Conservation (phyloP, 1,140 invertebrate species). For the Ceratosolen solmsi region DNA sequence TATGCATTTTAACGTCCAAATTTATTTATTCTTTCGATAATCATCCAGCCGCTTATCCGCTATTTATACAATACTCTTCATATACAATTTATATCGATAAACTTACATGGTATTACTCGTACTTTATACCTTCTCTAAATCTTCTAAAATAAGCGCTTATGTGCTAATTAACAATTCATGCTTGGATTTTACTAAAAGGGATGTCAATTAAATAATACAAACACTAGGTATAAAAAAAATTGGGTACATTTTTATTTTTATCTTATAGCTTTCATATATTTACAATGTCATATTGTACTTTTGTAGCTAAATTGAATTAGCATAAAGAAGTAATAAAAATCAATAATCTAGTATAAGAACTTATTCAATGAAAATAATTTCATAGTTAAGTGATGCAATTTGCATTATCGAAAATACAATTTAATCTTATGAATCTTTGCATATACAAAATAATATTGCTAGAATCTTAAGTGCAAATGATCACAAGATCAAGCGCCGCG, state of each 20-base stretch:
- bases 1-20: no score
- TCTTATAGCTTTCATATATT: conserved; percentile 39
- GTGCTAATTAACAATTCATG: no score
- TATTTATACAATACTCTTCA: no score
- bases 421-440: conserved; percentile 31
- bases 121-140: no score
- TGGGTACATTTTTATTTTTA: conserved; percentile 48
- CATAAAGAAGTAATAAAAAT: conserved; percentile 30
- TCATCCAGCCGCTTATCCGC: no score
- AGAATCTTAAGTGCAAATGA: conserved; percentile 28
- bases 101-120: no score
- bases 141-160: no score
- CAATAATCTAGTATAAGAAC: conserved; percentile 33
- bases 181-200: no score
- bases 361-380: conserved; percentile 38
- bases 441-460: conserved; percentile 52
- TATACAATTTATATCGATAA: no score
- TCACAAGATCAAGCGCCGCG: conserved; percentile 37
- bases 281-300: conserved; percentile 47
- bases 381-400: conserved; percentile 32
- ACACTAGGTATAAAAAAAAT: conserved; percentile 15
- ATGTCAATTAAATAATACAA: conserved; percentile 31
- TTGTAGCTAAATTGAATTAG: conserved; percentile 26
- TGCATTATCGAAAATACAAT: conserved; percentile 34
- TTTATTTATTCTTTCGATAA: no score